Conservation (phyloP, 2,113 vertebrate genomes). For the Oncorhynchus keta region DNA sequence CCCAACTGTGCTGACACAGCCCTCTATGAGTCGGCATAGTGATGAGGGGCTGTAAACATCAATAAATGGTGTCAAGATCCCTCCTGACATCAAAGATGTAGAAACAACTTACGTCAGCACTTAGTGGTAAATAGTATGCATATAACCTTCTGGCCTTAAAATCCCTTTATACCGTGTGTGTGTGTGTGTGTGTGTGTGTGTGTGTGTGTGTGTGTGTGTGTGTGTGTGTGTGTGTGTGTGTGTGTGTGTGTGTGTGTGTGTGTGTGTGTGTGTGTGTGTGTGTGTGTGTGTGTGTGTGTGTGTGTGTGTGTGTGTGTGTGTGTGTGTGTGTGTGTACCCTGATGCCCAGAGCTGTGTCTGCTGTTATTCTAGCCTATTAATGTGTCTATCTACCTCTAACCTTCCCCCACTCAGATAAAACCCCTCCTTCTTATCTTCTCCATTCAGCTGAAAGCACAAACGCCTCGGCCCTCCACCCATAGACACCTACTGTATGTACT, state of each 20-base stretch:
- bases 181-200: conserved; percentile 6
- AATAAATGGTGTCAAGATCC: conserved; percentile 17
- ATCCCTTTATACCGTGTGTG: not conserved
- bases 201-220: conserved; percentile 12
- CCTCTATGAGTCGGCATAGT: conserved; percentile 9
- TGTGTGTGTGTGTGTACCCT: conserved; percentile 39
- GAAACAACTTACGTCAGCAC: conserved; percentile 22
- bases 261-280: conserved; percentile 18
- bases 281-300: conserved; percentile 17
- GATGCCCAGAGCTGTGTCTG: conserved; percentile 54
- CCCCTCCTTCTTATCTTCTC: too few relatives aligned
- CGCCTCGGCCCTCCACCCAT: too few relatives aligned
- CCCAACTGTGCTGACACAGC: conserved; percentile 10
- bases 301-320: not conserved
- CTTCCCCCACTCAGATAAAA: too few relatives aligned
- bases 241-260: conserved; percentile 16
- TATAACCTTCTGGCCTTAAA: not conserved
- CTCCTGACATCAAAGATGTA: conserved; percentile 31
- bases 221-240: conserved; percentile 10
- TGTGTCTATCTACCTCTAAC: too few relatives aligned
- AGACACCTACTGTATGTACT: too few relatives aligned
- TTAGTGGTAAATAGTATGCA: not conserved
- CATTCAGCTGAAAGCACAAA: too few relatives aligned
- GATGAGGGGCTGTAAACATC: conserved; percentile 22
- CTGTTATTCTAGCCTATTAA: conserved; percentile 24